Base-by-base conservation (phyloP, 35 echinoderm and acorn worm species). In the Chiridota heheva region DNA sequence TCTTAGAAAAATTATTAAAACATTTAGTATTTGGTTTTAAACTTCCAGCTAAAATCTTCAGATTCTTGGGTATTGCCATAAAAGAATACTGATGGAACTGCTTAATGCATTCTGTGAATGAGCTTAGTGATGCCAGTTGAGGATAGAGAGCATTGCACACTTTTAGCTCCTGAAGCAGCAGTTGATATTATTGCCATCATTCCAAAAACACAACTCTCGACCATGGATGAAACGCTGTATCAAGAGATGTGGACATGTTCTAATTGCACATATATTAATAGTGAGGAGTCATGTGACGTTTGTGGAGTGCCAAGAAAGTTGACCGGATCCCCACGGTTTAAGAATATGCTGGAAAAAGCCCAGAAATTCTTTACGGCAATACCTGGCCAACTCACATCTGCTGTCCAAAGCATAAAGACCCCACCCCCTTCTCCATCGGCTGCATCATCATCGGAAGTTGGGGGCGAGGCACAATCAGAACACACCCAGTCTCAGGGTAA, bases 231-330 rank as follows among this genome's bases (percentile, higher is more conserved):
- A n/a, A n/a, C n/a, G 8, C 37, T 42, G 2, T 42, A 37, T 22
- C 38, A 71, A 71, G 20, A 42, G n/a, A 42, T 71, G 34, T 73
- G 69, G 69, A 46, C 69, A 4, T 73, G 69, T 17, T 47, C 25
- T 47, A 73, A 73, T 45, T 73, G 69, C 30, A 73, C 69, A 17
- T 40, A 47, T 18, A 73, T 73, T 31, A 73, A 73, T 25, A 45
- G 51, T 17, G 36, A 73, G 42, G 30, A 22, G 28, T 4, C 33
- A 10, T 73, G 69, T 30, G 13, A 25, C 16, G 69, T 29, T 2
- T 73, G 69, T 73, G 42, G 17, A 12, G 44, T 40, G 28, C 69
- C 69, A 20, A 73, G 34, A 18, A 24, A 40, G 41, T 6, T 27
- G 12, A 22, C 40, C 37, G 42, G 69, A 73, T 38, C 69, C 0